A percentile compares a stretch with the other conserved stretches of the same genome.
Conservation (phyloP, 2,888 invertebrate genomes). For the Dendrolimus houi region DNA sequence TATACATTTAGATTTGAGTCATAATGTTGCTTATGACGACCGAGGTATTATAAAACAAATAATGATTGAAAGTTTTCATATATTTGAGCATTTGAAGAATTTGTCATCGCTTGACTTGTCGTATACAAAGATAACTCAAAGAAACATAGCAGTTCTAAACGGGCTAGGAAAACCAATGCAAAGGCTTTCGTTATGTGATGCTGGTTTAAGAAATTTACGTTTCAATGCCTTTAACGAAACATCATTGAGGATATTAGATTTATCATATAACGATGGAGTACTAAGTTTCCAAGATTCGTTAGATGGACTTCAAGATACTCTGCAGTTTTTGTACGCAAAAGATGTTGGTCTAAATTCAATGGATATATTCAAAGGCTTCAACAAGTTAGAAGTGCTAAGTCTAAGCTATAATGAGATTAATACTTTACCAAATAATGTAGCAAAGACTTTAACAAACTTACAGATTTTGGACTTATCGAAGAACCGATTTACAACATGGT, state of each 20-base stretch:
- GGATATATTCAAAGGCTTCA: slow-evolving; percentile 43
- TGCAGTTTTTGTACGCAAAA: slow-evolving; percentile 62
- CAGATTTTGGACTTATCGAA: slow-evolving; percentile 65
- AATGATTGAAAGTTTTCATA: slow-evolving; percentile 16
- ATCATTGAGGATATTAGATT: slow-evolving; percentile 60
- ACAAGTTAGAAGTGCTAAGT: slow-evolving; percentile 58
- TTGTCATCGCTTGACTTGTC: slow-evolving; percentile 49
- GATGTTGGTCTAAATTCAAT: slow-evolving; percentile 49
- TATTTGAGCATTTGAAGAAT: slow-evolving; percentile 24
- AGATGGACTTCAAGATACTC: slow-evolving; percentile 46
- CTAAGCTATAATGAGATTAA: slow-evolving; percentile 69
- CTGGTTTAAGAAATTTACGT: slow-evolving; percentile 45
- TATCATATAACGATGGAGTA: slow-evolving; percentile 72
- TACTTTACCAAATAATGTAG: slow-evolving; percentile 29
- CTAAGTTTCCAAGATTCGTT: slow-evolving; percentile 40
- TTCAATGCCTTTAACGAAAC: slow-evolving; percentile 52
- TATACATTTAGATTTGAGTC: slow-evolving; percentile 72
- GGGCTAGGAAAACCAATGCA: slow-evolving; percentile 27
- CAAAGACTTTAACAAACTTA: slow-evolving; percentile 45
- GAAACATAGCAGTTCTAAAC: slow-evolving; percentile 24
- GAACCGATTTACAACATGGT: slow-evolving; percentile 77
- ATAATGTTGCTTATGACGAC: slow-evolving; percentile 33
- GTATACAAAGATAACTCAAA: slow-evolving; percentile 27
- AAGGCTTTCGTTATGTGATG: slow-evolving; percentile 57
- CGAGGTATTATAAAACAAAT: slow-evolving; percentile 19